Base-by-base conservation (phyloP, 2,888 invertebrate genomes). In the Agonopterix subpropinquella region DNA sequence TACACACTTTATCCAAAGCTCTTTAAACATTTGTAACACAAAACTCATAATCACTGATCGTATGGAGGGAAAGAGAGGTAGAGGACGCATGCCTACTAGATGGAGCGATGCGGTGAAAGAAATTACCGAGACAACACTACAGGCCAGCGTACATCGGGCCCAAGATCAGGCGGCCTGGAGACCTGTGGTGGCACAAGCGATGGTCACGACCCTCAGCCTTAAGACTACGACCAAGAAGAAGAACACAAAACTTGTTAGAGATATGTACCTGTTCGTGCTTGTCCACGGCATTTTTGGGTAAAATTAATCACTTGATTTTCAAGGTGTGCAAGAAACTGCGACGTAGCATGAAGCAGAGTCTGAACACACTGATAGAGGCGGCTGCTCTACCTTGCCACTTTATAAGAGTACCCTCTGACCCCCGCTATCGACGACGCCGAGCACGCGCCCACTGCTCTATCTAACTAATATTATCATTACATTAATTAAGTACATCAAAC, bases 381-480 rank as follows among this genome's bases (percentile, higher is more conserved):
- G 68, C 56, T 65, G 65, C 65, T 28, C 1, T 28, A 43, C 43
- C 44, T 35, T 7, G 47, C 52, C 41, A 44, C 80, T 67, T 28
- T 86, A 85, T 86, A 81, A 68, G 65, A 62, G 71, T 67, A 28
- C 67, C 77, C 81, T 74, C 67, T 80, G 86, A 84, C 86, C 85
- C 62, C 53, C 50, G 62, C 73, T 84, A 87, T 84, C 84, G 57
- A 56, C 84, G 57, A 56, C 48, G 56, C 53, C 62, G 67, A 77
- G 85, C 86, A 86, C 86, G 86, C 45, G 45, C 51, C 45, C 45
- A 48, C 48, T 51, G 28, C 28, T 28, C 28, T 28, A 28, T 45
- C 41, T 47, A 55, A 54, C 61, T 55, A 55, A 64, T 65, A 67
- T 53, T 61, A 59, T 57, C 46, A 56, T 45, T 41, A 50, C 48